Percentiles rank a stretch among this genome's conserved stretches.
Evolutionary conservation across 2,113 vertebrate genomes (phyloP).

Genomic region (Toxotes jaculatrix): DNA sequence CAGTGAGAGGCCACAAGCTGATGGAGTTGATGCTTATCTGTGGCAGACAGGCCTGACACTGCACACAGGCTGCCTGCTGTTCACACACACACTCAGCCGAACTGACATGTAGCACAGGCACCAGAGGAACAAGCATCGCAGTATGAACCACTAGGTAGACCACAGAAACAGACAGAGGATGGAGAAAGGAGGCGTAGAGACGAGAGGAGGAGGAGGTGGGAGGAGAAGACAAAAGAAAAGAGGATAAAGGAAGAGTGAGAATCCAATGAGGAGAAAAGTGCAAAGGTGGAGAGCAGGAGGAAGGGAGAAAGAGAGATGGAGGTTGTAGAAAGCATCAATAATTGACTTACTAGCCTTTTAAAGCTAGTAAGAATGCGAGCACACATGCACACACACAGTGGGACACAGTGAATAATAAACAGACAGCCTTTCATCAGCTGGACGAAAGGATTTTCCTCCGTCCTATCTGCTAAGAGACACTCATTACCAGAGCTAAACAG

Average conservation of each 20-base stretch:
- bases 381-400: slow-evolving; percentile 16
- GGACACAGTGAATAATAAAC: slow-evolving; percentile 43
- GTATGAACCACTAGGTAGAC: background rate
- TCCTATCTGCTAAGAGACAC: background rate
- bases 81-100: slow-evolving; percentile 24
- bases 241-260: background rate
- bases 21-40: slow-evolving; percentile 71
- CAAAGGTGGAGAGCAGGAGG: slow-evolving; percentile 13
- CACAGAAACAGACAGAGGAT: slow-evolving; percentile 31
- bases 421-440: slow-evolving; percentile 49
- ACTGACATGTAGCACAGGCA: slow-evolving; percentile 38
- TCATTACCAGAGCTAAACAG: slow-evolving; percentile 52
- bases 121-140: slow-evolving; percentile 34
- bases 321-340: slow-evolving; percentile 65
- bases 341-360: slow-evolving; percentile 63
- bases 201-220: background rate
- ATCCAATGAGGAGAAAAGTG: slow-evolving; percentile 20
- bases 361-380: slow-evolving; percentile 29
- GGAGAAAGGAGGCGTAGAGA: background rate
- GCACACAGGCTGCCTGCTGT: slow-evolving; percentile 34
- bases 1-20: slow-evolving; percentile 60
- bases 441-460: slow-evolving; percentile 50
- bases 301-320: slow-evolving; percentile 4
- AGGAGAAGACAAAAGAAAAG: background rate
- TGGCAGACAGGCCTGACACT: slow-evolving; percentile 60